A percentile compares a stretch with the other conserved stretches of the same genome.
Evolutionary conservation across 2,113 vertebrate species (phyloP).

Genomic region (Cacatua alba): DNA sequence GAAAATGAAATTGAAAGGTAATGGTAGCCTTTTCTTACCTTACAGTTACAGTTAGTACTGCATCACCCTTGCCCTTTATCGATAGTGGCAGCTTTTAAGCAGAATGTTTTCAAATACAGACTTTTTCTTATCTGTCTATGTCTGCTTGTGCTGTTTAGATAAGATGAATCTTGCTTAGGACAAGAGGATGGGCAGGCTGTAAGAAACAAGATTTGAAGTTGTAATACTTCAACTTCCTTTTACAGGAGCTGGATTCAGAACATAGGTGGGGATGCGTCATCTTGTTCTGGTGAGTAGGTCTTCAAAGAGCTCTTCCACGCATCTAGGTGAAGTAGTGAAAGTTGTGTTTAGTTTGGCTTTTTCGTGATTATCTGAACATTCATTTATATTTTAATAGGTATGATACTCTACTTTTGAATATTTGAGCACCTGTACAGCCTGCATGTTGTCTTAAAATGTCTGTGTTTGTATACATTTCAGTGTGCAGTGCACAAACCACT

Average conservation of each 20-base stretch:
- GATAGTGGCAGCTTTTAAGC: neutral
- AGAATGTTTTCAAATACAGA: neutral
- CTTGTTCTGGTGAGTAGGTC: conserved; percentile 81
- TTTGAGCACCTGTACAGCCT: neutral
- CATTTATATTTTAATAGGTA: neutral
- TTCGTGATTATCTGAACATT: neutral
- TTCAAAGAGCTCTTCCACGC: neutral
- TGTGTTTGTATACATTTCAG: conserved; percentile 24
- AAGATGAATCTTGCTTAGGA: neutral
- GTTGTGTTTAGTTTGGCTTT: neutral
- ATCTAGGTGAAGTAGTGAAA: neutral
- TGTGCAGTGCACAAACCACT: neutral
- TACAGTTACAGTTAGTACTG: rapidly evolving
- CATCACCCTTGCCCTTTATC: neutral
- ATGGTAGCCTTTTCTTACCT: neutral
- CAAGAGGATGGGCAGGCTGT: neutral
- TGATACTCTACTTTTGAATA: neutral
- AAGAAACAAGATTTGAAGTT: neutral
- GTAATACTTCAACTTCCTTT: conserved; percentile 39
- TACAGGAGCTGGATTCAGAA: conserved; percentile 87
- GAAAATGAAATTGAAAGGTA: conserved; percentile 70
- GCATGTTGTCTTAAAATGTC: conserved; percentile 11
- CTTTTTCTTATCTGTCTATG: neutral
- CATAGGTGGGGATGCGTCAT: conserved; percentile 83
- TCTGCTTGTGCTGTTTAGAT: neutral